Percentiles rank a stretch among this genome's conserved stretches.
Conservation (phyloP, 2,797 vertebrate genomes). For the Sitta carolinensis region DNA sequence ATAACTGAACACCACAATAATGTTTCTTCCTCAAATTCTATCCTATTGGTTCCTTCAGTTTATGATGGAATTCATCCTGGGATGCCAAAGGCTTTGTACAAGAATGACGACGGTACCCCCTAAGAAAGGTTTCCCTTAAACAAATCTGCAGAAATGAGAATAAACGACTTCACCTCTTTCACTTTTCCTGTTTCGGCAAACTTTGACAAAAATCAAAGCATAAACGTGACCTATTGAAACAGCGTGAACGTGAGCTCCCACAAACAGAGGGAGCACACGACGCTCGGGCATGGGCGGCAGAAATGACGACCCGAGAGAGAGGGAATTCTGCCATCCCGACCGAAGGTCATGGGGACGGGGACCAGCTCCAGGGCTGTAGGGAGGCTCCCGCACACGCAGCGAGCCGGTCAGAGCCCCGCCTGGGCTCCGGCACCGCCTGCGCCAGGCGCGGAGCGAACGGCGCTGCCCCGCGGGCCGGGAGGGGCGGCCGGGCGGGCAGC, state of each 20-base stretch:
- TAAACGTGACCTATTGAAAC: too few species aligned
- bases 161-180: background rate
- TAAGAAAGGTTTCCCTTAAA: background rate
- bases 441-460: background rate
- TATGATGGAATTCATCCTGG: background rate
- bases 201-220: background rate
- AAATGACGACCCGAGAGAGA: background rate
- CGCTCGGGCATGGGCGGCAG: background rate
- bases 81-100: background rate
- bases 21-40: background rate
- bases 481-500: background rate
- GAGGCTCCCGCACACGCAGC: rapidly evolving
- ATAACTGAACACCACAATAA: background rate
- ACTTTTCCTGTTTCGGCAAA: background rate
- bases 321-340: background rate
- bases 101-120: rapidly evolving
- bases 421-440: background rate
- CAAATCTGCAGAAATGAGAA: background rate
- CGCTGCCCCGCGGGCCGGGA: background rate
- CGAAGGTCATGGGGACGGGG: too few species aligned
- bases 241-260: background rate
- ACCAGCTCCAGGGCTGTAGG: rapidly evolving
- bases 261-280: rapidly evolving
- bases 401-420: rapidly evolving
- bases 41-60: background rate